Conservation (phyloP, 1,140 invertebrate genomes). For the Rhynchophorus ferrugineus region DNA sequence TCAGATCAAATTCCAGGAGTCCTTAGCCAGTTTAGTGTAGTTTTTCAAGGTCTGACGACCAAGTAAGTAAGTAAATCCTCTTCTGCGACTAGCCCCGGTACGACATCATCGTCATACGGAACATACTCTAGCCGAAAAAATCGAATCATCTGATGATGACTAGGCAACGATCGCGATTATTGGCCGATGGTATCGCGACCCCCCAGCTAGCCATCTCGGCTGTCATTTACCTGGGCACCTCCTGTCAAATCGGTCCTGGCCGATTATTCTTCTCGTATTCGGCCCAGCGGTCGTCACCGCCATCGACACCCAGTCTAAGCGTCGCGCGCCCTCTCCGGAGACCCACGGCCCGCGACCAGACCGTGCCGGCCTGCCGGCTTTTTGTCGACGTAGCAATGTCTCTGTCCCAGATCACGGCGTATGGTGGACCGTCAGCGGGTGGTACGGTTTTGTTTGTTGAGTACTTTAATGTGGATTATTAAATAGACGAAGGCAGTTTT, state of each 20-base stretch:
- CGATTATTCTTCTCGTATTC: conserved; percentile 33
- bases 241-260: conserved; percentile 35
- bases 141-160: conserved; percentile 25
- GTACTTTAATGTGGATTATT: not conserved
- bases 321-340: too few relatives aligned
- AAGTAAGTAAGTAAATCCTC: too few relatives aligned
- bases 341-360: too few relatives aligned
- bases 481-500: not conserved
- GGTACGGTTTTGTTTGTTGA: not conserved
- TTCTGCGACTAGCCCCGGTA: too few relatives aligned
- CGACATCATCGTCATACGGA: conserved; percentile 8
- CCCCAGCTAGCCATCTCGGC: conserved; percentile 35
- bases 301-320: not conserved
- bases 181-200: conserved; percentile 35
- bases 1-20: too few relatives aligned
- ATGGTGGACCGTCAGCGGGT: not conserved
- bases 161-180: conserved; percentile 34
- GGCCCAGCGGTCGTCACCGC: not conserved
- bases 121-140: conserved; percentile 7
- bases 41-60: too few relatives aligned
- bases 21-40: too few relatives aligned
- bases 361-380: not conserved
- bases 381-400: not conserved
- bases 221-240: conserved; percentile 38
- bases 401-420: not conserved